Base-by-base conservation (phyloP, 2,888 invertebrate genomes). In the Cantharis rustica region DNA sequence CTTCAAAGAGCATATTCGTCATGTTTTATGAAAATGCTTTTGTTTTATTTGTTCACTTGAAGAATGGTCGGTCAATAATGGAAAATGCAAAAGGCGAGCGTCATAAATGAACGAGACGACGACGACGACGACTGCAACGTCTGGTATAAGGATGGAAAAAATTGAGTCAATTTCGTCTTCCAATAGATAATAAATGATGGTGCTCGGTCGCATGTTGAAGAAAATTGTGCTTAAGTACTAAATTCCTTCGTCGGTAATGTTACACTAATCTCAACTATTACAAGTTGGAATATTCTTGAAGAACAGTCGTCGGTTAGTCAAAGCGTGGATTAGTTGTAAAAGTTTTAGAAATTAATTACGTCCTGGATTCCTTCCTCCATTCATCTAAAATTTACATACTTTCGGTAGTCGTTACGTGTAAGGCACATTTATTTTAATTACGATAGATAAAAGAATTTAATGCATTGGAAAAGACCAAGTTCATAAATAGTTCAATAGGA, bases 401-500 rank as follows among this genome's bases (percentile, higher is more conserved):
- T 47, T 47, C 47, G 47, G 47, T 47, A 47, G 47, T 47, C 47
- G 47, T 47, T 47, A 47, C n/a, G 47, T 47, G 47, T 47, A 47
- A n/a, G 47, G 47, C n/a, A 47, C 47, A 47, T 47, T 47, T n/a
- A 47, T 47, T 47, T 47, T 47, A 47, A 47, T 47, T 47, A 47
- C 47, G 47, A 47, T 47, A 47, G 47, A 47, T 47, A 47, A 47
- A 47, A 47, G 47, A 47, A 47, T 47, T 47, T 47, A 47, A 47
- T 47, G 47, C 47, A 47, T 47, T n/a, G 47, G 47, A 47, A 47
- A 47, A 61, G 66, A 31, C 20, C 47, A 66, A 75, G 66, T 71
- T 72, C 68, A 68, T 72, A 75, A 75, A 75, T 75, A 71, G 71
- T 72, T 71, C 69, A 63, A 72, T 63, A 69, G 64, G 63, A 63